These are phyloP conservation scores for Alviniconcha marisindica DNA, from an alignment of 1,140 invertebrate genomes.

Conservation along the genomic window DNA sequence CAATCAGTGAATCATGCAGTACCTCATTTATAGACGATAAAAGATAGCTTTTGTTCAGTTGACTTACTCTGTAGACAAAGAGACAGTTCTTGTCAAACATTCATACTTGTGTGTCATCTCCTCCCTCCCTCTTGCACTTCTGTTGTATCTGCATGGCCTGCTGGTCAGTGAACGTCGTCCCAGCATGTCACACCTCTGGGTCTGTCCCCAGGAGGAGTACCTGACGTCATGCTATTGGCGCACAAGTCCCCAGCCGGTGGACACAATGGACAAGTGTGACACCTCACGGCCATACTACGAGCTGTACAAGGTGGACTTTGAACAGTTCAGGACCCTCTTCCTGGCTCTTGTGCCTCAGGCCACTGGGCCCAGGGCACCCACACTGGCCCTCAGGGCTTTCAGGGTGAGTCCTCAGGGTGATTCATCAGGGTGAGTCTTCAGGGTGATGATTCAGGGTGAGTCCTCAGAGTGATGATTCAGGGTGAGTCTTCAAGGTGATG, in stretches of 20 bases:
- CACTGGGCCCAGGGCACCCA: conserved; percentile 85
- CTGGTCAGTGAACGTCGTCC: not conserved
- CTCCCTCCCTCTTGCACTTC: conserved; percentile 24
- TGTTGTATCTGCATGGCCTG: conserved; percentile 18
- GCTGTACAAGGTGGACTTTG: conserved; percentile 92
- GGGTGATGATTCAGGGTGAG: too few species aligned
- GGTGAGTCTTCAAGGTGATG: too few species aligned
- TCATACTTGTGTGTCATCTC: conserved; percentile 15
- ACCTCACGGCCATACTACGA: conserved; percentile 84
- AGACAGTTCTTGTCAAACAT: too few species aligned
- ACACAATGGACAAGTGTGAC: conserved; percentile 76
- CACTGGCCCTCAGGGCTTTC: conserved; percentile 89
- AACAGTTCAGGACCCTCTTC: conserved; percentile 92
- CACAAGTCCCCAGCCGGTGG: conserved; percentile 69
- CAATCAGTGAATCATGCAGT: too few species aligned
- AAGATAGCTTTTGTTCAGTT: too few species aligned
- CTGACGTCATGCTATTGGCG: conserved; percentile 79
- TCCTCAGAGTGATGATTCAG: too few species aligned
- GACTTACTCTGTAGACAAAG: too few species aligned
- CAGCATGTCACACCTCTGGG: not conserved
- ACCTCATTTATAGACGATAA: too few species aligned
- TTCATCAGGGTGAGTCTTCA: too few species aligned
- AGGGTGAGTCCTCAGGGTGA: conserved; percentile 84
- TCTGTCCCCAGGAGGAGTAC: conserved; percentile 81
- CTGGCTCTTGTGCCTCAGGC: conserved; percentile 92